Evolutionary conservation across 2,797 vertebrate species (phyloP).

Genomic region (Choloepus didactylus): DNA sequence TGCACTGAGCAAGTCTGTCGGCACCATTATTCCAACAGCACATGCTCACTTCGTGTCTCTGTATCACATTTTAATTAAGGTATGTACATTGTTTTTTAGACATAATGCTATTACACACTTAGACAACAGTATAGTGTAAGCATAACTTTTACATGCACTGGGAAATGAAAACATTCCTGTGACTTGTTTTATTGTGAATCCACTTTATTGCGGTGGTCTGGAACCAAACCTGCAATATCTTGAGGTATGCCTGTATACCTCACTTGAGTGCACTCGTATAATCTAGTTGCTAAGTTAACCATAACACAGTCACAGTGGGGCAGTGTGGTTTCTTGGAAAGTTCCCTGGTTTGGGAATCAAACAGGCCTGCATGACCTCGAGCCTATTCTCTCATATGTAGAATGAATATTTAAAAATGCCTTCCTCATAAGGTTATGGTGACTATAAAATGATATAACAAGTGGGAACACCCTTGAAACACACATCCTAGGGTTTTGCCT

Average conservation of each 20-base stretch:
- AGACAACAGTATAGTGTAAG: too few species aligned
- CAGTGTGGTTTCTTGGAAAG: neutral
- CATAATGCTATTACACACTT: too few species aligned
- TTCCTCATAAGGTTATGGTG: neutral
- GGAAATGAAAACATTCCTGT: too few species aligned
- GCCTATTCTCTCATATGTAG: neutral
- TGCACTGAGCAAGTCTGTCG: too few species aligned
- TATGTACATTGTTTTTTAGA: too few species aligned
- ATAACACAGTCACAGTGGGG: neutral
- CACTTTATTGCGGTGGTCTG: too few species aligned
- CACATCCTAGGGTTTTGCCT: neutral
- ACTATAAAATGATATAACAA: neutral
- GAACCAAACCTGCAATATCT: too few species aligned
- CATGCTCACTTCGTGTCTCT: too few species aligned
- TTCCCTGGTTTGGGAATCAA: neutral
- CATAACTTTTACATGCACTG: too few species aligned
- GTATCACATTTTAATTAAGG: too few species aligned
- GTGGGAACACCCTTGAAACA: neutral
- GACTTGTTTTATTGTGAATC: too few species aligned
- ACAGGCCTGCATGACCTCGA: neutral
- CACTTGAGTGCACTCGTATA: accelerated
- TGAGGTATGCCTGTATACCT: neutral
- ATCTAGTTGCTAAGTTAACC: neutral
- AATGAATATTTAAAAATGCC: neutral
- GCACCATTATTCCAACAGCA: too few species aligned